Evolutionary conservation across 1,140 invertebrate species (phyloP), one percentile per base, ranked within the genome.

Genomic region (Ceratosolen fusciceps): DNA sequence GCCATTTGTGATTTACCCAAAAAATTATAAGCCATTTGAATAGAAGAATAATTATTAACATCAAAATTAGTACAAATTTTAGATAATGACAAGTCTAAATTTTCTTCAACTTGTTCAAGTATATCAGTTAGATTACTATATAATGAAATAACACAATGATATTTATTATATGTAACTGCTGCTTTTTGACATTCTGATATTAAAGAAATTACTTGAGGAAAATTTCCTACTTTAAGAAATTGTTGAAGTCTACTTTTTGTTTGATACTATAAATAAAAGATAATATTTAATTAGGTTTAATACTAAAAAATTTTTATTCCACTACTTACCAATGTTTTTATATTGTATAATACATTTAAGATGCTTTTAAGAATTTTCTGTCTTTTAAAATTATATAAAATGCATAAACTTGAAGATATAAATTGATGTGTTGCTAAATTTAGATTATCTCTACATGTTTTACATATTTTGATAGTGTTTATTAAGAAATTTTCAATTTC

Each of bases 51-150:
- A 0, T 93, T 92, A 4, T 92, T 89, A 29, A 91, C 90, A 83
- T 96, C 94, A 85, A 97, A 97, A 82, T 94, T 92, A 16, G 92
- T 90, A 80, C 94, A 95, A 84, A 94, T 93, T 87, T 93, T 95
- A 5, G 96, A 94, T 12, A 99, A 89, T 0, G 96, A 96, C 9
- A 93, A 92, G 87, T 99, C 98, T 67, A 99, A 87, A 83, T 97
- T 96, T 84, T 98, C 96, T 88, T 99, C 98, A 0, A 96, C 96
- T 90, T 96, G 93, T 80, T 96, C 95, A 67, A 99, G 90, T 0
- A 96, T 98, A 86, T 98, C 97, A 88, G 98, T 96, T 0, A 99
- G 89, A 86, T 98, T 96, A 81, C 93, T 93, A 62, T 93, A 93
- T n/a, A 98, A 87, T 73, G 97, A 96, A 72, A 95, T 94, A 56